Base-by-base conservation (phyloP, 2,888 invertebrate species). In the Synanthedon vespiformis region DNA sequence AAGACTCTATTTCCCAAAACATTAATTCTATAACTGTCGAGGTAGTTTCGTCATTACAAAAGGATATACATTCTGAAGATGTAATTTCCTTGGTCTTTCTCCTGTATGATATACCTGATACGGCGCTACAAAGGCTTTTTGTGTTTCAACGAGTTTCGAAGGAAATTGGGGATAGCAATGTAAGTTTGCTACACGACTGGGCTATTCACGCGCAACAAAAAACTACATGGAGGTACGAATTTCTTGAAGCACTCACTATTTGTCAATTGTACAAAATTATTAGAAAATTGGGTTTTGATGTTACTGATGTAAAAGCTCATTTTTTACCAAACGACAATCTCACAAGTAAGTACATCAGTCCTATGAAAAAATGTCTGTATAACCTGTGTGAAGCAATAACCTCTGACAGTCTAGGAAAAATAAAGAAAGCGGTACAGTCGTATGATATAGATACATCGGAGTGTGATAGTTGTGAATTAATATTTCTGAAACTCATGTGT, bases 41-140 rank as follows among this genome's bases (percentile, higher is more conserved):
- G 44, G 67, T 71, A 18, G 68, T 86, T 40, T 61, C 71, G 40
- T 67, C 74, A 60, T 71, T 86, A 49, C 80, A 87, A 65, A 80
- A 76, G 54, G 82, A 85, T 56, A 58, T 86, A 40, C 71, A 78
- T 53, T 61, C 77, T 0, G 72, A 76, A 55, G 86, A 87, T 56
- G 63, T 84, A 58, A 72, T 73, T 41, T 85, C 86, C 2, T 59
- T 87, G 14, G 85, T 86, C 18, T 87, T 86, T 59, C 68, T 87
- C 5, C 58, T 87, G 2, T 87, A 87, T 53, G 80, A 85, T 48
- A 65, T 74, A 11, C 80, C 86, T 1, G 77, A 80, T 55, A 83
- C 82, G 2, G 86, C 86, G 3, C 61, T 86, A 49, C 77, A 85
- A 58, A 68, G 79, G 10, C 67, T 86, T 5, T 66, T 70, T 40